Conservation (phyloP, 2,113 vertebrate genomes). For the Speoplatyrhinus poulsoni region DNA sequence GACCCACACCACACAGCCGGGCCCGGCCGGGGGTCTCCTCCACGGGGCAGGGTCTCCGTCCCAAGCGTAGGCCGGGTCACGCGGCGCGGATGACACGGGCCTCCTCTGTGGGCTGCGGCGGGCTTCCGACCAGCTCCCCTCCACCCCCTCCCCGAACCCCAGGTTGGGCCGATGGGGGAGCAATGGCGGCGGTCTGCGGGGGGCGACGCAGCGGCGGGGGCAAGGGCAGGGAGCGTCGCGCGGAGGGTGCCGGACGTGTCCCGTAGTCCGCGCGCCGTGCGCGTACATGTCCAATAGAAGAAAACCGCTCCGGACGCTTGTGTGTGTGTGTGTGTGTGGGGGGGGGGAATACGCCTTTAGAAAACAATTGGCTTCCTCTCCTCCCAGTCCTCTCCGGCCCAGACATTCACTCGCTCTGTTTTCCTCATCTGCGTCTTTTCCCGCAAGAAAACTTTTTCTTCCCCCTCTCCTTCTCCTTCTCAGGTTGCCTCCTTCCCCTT, state of each 20-base stretch:
- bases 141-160: constrained; percentile 40
- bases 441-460: constrained; percentile 53
- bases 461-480: constrained; percentile 7
- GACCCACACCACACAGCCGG: constrained; percentile 49
- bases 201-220: constrained; percentile 31
- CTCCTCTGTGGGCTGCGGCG: constrained; percentile 68
- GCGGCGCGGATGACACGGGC: constrained; percentile 61
- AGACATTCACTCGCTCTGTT: constrained; percentile 76
- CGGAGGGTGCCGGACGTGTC: constrained; percentile 56
- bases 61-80: constrained; percentile 51
- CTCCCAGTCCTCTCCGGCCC: constrained; percentile 60
- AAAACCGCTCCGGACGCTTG: constrained; percentile 50
- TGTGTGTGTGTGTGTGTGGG: constrained; percentile 7
- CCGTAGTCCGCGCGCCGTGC: constrained; percentile 55
- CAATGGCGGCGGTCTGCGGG: background rate
- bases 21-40: constrained; percentile 35
- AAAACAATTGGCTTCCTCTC: constrained; percentile 68
- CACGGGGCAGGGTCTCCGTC: constrained; percentile 60
- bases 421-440: constrained; percentile 75
- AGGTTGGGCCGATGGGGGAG: background rate
- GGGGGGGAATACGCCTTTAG: constrained; percentile 50
- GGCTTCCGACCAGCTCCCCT: constrained; percentile 41
- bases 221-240: constrained; percentile 44
- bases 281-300: constrained; percentile 73
- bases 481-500: constrained; percentile 3